Evolutionary conservation across 2,797 vertebrate species (phyloP).

Genomic region (Sebastes hopkinsi): DNA sequence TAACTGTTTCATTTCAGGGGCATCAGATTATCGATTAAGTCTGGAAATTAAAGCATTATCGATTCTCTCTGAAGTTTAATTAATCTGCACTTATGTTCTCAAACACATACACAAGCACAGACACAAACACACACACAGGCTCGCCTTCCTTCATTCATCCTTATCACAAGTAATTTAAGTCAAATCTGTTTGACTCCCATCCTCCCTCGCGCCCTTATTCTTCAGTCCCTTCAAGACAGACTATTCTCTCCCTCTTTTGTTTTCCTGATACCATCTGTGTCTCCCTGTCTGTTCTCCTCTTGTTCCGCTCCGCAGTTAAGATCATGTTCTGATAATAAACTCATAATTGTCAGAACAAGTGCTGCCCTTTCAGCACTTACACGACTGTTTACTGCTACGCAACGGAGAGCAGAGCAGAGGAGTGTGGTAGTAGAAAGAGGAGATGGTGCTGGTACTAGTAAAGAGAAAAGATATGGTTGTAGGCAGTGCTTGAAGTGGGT

Average conservation of each 20-base stretch:
- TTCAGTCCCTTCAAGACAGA: conserved; percentile 35
- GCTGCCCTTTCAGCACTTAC: conserved; percentile 39
- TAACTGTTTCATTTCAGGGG: conserved; percentile 69
- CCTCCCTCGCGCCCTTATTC: conserved; percentile 11
- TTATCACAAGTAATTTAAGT: conserved; percentile 67
- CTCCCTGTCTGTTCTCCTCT: conserved; percentile 37
- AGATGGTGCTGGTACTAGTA: neutral
- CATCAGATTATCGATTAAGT: conserved; percentile 62
- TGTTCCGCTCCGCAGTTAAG: conserved; percentile 46
- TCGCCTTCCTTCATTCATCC: conserved; percentile 37
- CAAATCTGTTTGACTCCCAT: conserved; percentile 45
- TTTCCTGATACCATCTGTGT: conserved; percentile 56
- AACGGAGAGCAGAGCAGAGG: neutral
- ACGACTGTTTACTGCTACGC: conserved; percentile 7
- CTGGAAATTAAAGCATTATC: conserved; percentile 65
- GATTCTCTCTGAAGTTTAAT: conserved; percentile 78
- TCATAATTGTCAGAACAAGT: conserved; percentile 56
- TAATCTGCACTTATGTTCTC: conserved; percentile 73
- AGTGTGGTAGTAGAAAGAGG: neutral
- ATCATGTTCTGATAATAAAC: conserved; percentile 64
- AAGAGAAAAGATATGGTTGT: neutral
- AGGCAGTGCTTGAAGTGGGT: too few relatives aligned
- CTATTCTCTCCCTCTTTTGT: conserved; percentile 40
- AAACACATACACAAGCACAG: conserved; percentile 13
- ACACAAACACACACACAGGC: conserved; percentile 10